Evolutionary conservation across 2,888 invertebrate species (phyloP).

Genomic region (Sinopyrophorus schimmeli): DNA sequence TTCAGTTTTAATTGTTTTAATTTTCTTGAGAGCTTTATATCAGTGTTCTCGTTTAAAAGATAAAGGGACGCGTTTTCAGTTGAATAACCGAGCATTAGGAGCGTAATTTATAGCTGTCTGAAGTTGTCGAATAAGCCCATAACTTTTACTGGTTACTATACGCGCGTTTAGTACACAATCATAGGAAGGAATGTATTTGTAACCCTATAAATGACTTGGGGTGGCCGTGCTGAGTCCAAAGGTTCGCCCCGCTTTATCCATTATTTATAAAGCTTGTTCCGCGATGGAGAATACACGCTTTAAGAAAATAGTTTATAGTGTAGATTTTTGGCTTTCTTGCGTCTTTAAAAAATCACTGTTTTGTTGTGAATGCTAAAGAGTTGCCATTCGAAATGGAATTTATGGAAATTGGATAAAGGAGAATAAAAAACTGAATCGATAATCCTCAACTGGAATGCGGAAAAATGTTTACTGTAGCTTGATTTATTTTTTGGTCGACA

Average conservation of each 20-base stretch:
- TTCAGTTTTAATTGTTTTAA: no score
- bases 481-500: constrained; percentile 23
- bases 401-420: constrained; percentile 30
- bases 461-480: constrained; percentile 25
- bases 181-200: constrained; percentile 13
- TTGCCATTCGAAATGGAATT: constrained; percentile 22
- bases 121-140: constrained; percentile 8
- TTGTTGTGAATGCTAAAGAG: constrained; percentile 21
- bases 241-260: constrained; percentile 18
- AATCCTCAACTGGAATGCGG: constrained; percentile 25
- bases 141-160: constrained; percentile 8
- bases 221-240: constrained; percentile 1
- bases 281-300: constrained; percentile 18
- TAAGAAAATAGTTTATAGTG: constrained; percentile 12
- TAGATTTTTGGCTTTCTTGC: constrained; percentile 8
- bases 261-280: constrained; percentile 26
- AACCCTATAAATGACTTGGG: constrained; percentile 16
- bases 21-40: no score
- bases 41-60: no score
- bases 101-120: constrained; percentile 2
- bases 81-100: no score
- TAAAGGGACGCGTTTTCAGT: no score
- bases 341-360: constrained; percentile 16
- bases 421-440: constrained; percentile 28
- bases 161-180: constrained; percentile 6